phyloP scores from a whole-genome alignment of 1,140 invertebrate genomes.

The Magallana angulata region DNA sequence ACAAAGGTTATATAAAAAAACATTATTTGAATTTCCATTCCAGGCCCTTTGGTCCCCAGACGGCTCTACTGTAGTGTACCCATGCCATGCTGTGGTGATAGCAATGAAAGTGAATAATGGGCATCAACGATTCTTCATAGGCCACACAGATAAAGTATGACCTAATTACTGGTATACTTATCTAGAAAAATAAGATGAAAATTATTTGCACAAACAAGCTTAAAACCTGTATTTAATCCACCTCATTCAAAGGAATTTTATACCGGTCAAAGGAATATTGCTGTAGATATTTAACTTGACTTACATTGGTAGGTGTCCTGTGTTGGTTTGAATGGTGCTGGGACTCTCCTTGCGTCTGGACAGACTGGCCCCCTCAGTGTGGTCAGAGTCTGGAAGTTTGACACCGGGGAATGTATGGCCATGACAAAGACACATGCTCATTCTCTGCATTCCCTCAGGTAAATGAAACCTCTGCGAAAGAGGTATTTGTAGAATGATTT shows the following conservation, averaged over 20 bases:
- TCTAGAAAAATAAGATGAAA: not conserved
- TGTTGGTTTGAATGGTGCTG: conserved; percentile 70
- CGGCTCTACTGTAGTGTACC: conserved; percentile 74
- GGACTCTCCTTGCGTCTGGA: conserved; percentile 76
- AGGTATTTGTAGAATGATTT: not conserved
- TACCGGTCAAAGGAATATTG: not conserved
- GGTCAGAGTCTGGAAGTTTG: conserved; percentile 77
- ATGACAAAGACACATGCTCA: conserved; percentile 77
- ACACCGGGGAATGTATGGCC: conserved; percentile 75
- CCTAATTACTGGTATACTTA: not conserved
- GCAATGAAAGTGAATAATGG: conserved; percentile 75
- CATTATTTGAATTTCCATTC: conserved; percentile 3
- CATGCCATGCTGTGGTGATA: conserved; percentile 78
- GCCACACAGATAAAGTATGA: conserved; percentile 78
- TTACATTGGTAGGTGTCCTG: conserved; percentile 71
- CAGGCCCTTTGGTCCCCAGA: conserved; percentile 76
- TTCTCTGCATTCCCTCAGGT: conserved; percentile 74
- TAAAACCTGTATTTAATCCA: too few relatives aligned
- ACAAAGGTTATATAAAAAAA: not conserved
- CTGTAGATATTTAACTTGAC: not conserved
- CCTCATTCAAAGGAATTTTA: too few relatives aligned
- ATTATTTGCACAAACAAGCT: too few relatives aligned
- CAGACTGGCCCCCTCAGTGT: conserved; percentile 77
- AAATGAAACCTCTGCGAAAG: not conserved
- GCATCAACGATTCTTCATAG: conserved; percentile 78